phyloP scores from a whole-genome alignment of 2,113 vertebrate genomes.

The Gallinago jamesoni region DNA sequence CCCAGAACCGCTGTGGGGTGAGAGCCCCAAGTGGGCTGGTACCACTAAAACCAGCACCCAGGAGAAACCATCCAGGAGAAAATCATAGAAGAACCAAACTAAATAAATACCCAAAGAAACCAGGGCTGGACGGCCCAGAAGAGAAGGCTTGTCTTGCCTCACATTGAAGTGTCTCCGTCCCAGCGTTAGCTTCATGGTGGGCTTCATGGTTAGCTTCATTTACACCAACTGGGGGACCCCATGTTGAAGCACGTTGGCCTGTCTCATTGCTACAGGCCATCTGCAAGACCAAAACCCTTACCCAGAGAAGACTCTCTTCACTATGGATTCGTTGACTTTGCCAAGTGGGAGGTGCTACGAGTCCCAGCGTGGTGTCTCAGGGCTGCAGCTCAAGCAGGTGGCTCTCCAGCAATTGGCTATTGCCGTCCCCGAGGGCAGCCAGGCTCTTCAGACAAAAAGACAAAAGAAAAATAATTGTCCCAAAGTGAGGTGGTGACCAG shows the following conservation, averaged over 20 bases:
- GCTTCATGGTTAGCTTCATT: rapidly evolving
- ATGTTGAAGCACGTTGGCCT: rapidly evolving
- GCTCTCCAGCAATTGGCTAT: neutral
- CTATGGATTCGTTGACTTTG: rapidly evolving
- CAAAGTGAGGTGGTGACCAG: neutral
- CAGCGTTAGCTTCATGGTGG: rapidly evolving
- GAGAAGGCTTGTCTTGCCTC: neutral
- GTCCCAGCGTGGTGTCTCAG: rapidly evolving
- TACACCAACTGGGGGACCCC: neutral
- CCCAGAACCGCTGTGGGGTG: rapidly evolving
- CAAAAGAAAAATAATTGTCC: neutral
- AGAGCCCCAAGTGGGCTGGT: neutral
- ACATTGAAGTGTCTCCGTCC: neutral
- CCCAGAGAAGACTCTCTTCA: neutral
- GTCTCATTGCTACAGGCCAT: neutral
- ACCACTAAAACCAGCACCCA: neutral
- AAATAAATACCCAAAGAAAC: rapidly evolving
- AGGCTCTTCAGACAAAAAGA: neutral
- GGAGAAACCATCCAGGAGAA: neutral
- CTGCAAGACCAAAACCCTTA: neutral
- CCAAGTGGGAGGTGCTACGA: neutral
- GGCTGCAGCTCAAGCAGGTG: neutral
- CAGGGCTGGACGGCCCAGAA: neutral
- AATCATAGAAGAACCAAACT: rapidly evolving
- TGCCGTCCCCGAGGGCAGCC: neutral